Percentiles rank a stretch among this genome's conserved stretches.
Evolutionary conservation across 2,113 vertebrate species (phyloP).

Genomic region (Brachyhypopomus occidentalis): DNA sequence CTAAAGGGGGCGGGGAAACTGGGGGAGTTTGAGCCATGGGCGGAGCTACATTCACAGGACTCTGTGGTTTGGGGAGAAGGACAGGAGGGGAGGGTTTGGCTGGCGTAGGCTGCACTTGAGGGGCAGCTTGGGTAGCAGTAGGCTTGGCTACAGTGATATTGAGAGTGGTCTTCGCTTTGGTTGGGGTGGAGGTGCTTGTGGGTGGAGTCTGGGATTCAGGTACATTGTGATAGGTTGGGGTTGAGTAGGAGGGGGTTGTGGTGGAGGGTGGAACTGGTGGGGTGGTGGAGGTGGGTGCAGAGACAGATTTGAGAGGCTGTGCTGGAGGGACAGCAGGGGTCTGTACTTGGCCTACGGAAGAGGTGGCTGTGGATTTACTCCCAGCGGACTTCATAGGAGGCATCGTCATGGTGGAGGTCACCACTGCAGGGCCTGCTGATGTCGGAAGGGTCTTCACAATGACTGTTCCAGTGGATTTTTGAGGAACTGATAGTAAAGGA

Average conservation of each 20-base stretch:
- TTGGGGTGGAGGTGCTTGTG: slow-evolving; percentile 34
- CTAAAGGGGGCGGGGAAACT: slow-evolving; percentile 54
- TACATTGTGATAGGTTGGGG: slow-evolving; percentile 17
- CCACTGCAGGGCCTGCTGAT: slow-evolving; percentile 61
- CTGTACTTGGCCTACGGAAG: neutral
- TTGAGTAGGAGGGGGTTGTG: slow-evolving; percentile 33
- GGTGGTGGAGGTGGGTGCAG: slow-evolving; percentile 48
- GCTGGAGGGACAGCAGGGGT: slow-evolving; percentile 45
- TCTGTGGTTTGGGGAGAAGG: slow-evolving; percentile 75
- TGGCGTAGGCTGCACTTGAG: slow-evolving; percentile 34
- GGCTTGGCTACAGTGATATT: slow-evolving; percentile 74
- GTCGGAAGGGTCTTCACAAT: slow-evolving; percentile 73
- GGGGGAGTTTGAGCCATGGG: slow-evolving; percentile 58
- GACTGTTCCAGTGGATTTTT: slow-evolving; percentile 68
- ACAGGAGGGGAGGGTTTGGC: slow-evolving; percentile 64
- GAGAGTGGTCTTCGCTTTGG: slow-evolving; percentile 74
- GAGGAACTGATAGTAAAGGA: slow-evolving; percentile 67
- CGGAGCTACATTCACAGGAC: slow-evolving; percentile 59
- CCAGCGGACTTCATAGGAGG: slow-evolving; percentile 69
- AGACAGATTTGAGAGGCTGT: slow-evolving; percentile 39
- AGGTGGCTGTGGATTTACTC: slow-evolving; percentile 60
- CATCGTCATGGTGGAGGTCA: slow-evolving; percentile 74
- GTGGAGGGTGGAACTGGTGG: slow-evolving; percentile 34
- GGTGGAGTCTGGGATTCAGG: slow-evolving; percentile 48
- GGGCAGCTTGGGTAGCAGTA: slow-evolving; percentile 24